Evolutionary conservation across 2,888 invertebrate genomes (phyloP).

Genomic region (Aporophyla lueneburgensis): DNA sequence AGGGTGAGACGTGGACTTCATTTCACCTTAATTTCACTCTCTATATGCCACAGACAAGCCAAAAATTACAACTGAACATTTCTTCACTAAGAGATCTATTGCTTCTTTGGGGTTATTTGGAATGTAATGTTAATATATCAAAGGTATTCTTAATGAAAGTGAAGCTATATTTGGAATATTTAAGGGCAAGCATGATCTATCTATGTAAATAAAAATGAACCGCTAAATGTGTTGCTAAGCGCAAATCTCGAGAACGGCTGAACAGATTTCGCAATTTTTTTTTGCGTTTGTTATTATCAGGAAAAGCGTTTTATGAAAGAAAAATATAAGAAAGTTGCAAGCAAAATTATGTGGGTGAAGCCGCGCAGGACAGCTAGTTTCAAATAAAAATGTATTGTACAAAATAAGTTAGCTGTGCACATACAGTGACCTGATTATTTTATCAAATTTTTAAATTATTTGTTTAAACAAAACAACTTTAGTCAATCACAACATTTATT

Average conservation of each 20-base stretch:
- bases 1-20: not conserved
- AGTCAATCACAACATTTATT: conserved; percentile 8
- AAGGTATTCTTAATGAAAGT: not conserved
- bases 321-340: not conserved
- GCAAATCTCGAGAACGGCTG: too few relatives aligned
- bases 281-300: too few relatives aligned
- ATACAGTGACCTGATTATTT: conserved; percentile 1
- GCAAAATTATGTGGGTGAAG: not conserved
- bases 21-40: not conserved
- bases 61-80: not conserved
- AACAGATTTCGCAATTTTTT: too few relatives aligned
- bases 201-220: conserved; percentile 5
- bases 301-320: too few relatives aligned
- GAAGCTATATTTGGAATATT: conserved; percentile 1
- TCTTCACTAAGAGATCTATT: not conserved
- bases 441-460: not conserved
- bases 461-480: conserved; percentile 10
- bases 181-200: conserved; percentile 6
- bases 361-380: not conserved
- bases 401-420: not conserved
- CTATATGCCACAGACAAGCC: too few relatives aligned
- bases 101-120: conserved; percentile 11
- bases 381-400: conserved; percentile 4
- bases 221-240: too few relatives aligned
- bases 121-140: not conserved